Evolutionary conservation across 2,888 invertebrate species (phyloP).

Genomic region (Fabriciana adippe): DNA sequence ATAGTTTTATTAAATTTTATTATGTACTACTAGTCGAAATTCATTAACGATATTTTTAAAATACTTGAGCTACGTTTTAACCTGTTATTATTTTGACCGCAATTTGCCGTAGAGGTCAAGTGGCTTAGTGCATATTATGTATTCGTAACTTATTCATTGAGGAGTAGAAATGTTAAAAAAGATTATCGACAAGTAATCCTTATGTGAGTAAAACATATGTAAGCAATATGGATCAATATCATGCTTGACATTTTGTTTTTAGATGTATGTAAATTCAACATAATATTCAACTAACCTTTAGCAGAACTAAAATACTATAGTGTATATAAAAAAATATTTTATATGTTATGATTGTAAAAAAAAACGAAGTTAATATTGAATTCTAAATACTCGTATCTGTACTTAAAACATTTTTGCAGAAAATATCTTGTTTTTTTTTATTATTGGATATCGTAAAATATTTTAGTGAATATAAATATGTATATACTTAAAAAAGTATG

Average conservation of each 20-base stretch:
- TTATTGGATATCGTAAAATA: too few species aligned
- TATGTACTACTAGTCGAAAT: too few species aligned
- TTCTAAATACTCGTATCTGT: too few species aligned
- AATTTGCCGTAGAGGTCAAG: not conserved
- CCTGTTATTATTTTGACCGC: not conserved
- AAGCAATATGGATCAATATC: not conserved
- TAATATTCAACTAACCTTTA: not conserved
- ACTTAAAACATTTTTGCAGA: too few species aligned
- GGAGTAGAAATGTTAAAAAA: not conserved
- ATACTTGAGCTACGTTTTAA: not conserved
- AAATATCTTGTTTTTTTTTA: too few species aligned
- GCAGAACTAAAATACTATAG: conserved; percentile 3
- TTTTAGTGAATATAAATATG: too few species aligned
- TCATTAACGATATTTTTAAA: too few species aligned
- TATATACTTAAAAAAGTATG: too few species aligned
- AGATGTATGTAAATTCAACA: not conserved
- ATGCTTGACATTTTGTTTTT: conserved; percentile 8
- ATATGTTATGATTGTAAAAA: not conserved
- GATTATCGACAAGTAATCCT: conserved; percentile 6
- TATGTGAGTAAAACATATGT: not conserved
- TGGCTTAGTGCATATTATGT: not conserved
- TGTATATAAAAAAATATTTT: not conserved
- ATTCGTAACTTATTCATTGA: not conserved
- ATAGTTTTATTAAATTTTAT: too few species aligned
- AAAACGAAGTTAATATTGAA: too few species aligned